Conservation (phyloP, 2,888 invertebrate genomes). For the Ophion costatus region DNA sequence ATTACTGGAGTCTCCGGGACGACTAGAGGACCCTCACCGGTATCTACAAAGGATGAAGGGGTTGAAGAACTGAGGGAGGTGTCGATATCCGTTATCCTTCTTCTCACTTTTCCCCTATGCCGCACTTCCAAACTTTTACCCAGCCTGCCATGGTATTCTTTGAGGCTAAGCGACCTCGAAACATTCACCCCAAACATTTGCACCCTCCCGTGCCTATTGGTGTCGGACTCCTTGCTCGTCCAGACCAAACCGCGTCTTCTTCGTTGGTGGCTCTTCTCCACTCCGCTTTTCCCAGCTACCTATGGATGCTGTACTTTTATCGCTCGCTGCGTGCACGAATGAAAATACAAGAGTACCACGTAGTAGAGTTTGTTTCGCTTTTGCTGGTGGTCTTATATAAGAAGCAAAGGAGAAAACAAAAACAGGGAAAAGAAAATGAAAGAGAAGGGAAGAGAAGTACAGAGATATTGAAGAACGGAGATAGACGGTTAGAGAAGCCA, state of each 20-base stretch:
- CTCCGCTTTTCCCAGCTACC: conserved; percentile 21
- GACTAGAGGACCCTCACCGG: conserved; percentile 60
- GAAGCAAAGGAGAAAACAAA: conserved; percentile 27
- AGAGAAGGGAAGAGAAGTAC: conserved; percentile 37
- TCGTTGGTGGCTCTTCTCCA: conserved; percentile 35
- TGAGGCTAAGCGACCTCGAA: conserved; percentile 28
- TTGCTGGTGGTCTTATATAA: conserved; percentile 37
- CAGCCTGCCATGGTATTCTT: conserved; percentile 11
- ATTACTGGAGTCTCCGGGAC: conserved; percentile 69
- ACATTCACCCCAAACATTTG: not conserved
- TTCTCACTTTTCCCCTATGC: not conserved
- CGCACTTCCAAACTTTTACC: not conserved
- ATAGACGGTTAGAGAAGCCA: conserved; percentile 38
- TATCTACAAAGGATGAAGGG: conserved; percentile 61
- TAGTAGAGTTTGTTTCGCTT: conserved; percentile 31
- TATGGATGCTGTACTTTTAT: conserved; percentile 31
- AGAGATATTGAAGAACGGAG: conserved; percentile 43
- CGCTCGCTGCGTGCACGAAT: conserved; percentile 32
- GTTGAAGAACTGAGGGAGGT: conserved; percentile 44
- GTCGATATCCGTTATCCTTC: conserved; percentile 36
- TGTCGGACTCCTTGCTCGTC: conserved; percentile 45
- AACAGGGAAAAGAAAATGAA: conserved; percentile 4
- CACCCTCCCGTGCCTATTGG: conserved; percentile 16
- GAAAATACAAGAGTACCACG: not conserved
- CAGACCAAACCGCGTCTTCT: conserved; percentile 24